Conservation (phyloP, 1,140 invertebrate species). For the Geopemphigus sp. region DNA sequence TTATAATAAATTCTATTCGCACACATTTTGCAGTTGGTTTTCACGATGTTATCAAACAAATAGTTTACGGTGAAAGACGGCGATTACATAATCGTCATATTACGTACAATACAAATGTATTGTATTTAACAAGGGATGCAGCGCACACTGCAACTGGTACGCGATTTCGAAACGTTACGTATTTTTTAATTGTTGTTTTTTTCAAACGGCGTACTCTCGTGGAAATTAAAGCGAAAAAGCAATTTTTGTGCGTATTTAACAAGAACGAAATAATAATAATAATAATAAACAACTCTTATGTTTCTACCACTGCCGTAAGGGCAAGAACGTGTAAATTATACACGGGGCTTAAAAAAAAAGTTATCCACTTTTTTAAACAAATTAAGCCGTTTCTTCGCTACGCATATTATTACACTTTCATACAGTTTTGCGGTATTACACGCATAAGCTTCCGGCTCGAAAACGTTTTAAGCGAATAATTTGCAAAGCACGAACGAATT, state of each 20-base stretch:
- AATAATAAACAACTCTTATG: conserved; percentile 27
- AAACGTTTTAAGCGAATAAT: conserved; percentile 28
- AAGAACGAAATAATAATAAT: conserved; percentile 10
- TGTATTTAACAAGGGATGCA: neutral
- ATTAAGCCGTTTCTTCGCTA: conserved; percentile 15
- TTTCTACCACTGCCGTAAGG: neutral
- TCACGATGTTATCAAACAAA: neutral
- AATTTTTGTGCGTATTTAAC: conserved; percentile 5
- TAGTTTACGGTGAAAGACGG: no score
- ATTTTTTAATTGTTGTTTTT: conserved; percentile 21
- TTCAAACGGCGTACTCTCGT: neutral
- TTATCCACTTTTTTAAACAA: neutral
- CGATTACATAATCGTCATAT: neutral
- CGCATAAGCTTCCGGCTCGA: conserved; percentile 11
- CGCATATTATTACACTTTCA: neutral
- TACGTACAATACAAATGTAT: neutral
- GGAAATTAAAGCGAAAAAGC: conserved; percentile 22
- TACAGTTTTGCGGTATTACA: neutral
- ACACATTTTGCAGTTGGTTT: neutral
- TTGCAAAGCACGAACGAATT: neutral
- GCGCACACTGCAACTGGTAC: neutral
- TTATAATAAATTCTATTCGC: neutral
- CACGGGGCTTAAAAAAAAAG: neutral
- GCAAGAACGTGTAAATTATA: conserved; percentile 11
- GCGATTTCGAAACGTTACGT: conserved; percentile 8